These are phyloP conservation scores for Morone chrysops DNA, from an alignment of 2,113 vertebrate genomes.

Conservation along the genomic window DNA sequence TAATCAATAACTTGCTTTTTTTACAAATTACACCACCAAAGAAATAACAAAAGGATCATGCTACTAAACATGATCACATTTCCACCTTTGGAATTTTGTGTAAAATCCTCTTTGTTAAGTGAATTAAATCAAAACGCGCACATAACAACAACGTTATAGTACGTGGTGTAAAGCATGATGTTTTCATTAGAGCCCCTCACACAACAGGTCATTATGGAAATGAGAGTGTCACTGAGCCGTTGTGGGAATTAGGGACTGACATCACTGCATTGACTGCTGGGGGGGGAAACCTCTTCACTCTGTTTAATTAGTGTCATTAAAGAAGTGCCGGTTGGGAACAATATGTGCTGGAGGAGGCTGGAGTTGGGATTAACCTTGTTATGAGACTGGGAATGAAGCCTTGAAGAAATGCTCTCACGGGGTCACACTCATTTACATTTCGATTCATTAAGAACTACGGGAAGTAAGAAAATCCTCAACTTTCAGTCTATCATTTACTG, in stretches of 20 bases:
- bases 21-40: neutral
- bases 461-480: neutral
- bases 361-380: slow-evolving; percentile 22
- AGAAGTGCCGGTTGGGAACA: slow-evolving; percentile 46
- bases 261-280: slow-evolving; percentile 49
- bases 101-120: neutral
- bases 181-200: slow-evolving; percentile 44
- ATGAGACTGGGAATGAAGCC: slow-evolving; percentile 26
- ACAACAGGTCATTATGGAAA: slow-evolving; percentile 37
- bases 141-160: neutral
- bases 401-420: slow-evolving; percentile 28
- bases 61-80: neutral
- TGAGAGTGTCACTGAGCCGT: slow-evolving; percentile 22
- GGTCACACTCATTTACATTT: slow-evolving; percentile 29
- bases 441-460: slow-evolving; percentile 23
- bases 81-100: neutral
- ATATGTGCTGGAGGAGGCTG: slow-evolving; percentile 11
- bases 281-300: slow-evolving; percentile 49
- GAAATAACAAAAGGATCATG: neutral
- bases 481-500: neutral
- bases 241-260: slow-evolving; percentile 46
- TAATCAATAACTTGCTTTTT: neutral
- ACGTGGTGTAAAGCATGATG: slow-evolving; percentile 11
- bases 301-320: slow-evolving; percentile 69
- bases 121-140: neutral